phyloP scores from a whole-genome alignment of 2,888 invertebrate species.

The Parnassius mnemosyne region DNA sequence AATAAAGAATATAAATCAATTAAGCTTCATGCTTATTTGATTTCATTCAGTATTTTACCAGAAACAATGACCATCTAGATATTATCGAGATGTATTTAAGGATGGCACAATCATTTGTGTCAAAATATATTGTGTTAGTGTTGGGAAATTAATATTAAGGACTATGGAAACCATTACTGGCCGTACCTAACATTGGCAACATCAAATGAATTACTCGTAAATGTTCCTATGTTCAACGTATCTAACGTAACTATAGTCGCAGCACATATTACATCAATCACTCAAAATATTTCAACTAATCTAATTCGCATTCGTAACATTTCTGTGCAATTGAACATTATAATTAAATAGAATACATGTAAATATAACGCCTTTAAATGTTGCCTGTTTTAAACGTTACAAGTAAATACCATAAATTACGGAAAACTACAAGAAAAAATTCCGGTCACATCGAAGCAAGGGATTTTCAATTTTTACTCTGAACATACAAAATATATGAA shows the following conservation, averaged over 20 bases:
- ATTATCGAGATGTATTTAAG: slow-evolving; percentile 38
- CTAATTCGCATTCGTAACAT: slow-evolving; percentile 33
- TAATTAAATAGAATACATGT: slow-evolving; percentile 20
- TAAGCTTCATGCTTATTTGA: slow-evolving; percentile 1
- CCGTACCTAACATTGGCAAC: slow-evolving; percentile 58
- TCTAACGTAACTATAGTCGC: slow-evolving; percentile 47
- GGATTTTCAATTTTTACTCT: not conserved
- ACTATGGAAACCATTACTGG: slow-evolving; percentile 58
- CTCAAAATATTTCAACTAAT: slow-evolving; percentile 32
- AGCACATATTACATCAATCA: slow-evolving; percentile 40
- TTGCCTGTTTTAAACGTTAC: slow-evolving; percentile 7
- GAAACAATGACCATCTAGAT: slow-evolving; percentile 34
- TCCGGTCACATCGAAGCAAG: slow-evolving; percentile 10
- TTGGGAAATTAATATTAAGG: slow-evolving; percentile 36
- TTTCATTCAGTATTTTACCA: slow-evolving; percentile 34
- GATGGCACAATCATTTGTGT: slow-evolving; percentile 69
- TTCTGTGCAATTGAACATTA: slow-evolving; percentile 27
- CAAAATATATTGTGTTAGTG: slow-evolving; percentile 41
- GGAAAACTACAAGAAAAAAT: slow-evolving; percentile 8
- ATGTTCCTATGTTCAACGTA: slow-evolving; percentile 31
- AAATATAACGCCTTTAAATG: slow-evolving; percentile 15
- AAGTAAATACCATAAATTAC: slow-evolving; percentile 6
- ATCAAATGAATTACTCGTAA: slow-evolving; percentile 37
- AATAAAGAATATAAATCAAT: slow-evolving; percentile 34
- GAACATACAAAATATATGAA: not conserved